Base-by-base conservation (phyloP, 2,797 vertebrate genomes). In the Lindbergichthys nudifrons region DNA sequence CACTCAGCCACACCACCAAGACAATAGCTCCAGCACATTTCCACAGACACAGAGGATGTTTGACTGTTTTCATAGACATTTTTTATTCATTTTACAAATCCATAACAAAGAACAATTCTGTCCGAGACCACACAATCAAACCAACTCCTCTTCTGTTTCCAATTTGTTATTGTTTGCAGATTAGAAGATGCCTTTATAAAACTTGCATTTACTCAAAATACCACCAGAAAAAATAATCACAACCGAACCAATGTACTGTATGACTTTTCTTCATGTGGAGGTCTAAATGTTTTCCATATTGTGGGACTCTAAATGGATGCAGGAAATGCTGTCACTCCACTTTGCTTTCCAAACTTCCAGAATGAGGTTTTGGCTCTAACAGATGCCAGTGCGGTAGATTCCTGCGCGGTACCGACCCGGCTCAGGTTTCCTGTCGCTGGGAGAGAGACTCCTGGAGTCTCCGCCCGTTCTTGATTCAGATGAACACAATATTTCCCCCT, bases 241-340 rank as follows among this genome's bases (percentile, higher is more conserved):
- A 79, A 50, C 8, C 0, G 56, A 76, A 76, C 72, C 50, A 65
- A 73, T 79, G 60, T 78, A 77, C 58, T 26, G 80, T 67, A 85
- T 78, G 76, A 84, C 75, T 86, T 83, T 76, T 88, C 82, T 86
- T 87, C 77, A 84, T 80, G 47, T 61, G 64, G 80, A 81, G 78
- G 66, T 73, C 86, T 70, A 82, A 90, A 92, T 89, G 79, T 89
- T 90, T 92, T 93, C 87, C 88, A 92, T 89, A 91, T 80, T 91
- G 91, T 77, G 85, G 85, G 80, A 66, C 79, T 85, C 79, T 82
- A 85, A 92, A 91, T 91, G 87, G 88, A 91, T 86, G 88, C 92
- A 93, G 92, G 91, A 93, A 92, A 92, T 91, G 90, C 89, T 93
- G 88, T 92, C 91, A 90, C 89, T 87, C 69, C 75, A 61, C 87